These are phyloP conservation scores for Zelleria hepariella DNA, from an alignment of 2,888 invertebrate genomes.

Conservation along the genomic window DNA sequence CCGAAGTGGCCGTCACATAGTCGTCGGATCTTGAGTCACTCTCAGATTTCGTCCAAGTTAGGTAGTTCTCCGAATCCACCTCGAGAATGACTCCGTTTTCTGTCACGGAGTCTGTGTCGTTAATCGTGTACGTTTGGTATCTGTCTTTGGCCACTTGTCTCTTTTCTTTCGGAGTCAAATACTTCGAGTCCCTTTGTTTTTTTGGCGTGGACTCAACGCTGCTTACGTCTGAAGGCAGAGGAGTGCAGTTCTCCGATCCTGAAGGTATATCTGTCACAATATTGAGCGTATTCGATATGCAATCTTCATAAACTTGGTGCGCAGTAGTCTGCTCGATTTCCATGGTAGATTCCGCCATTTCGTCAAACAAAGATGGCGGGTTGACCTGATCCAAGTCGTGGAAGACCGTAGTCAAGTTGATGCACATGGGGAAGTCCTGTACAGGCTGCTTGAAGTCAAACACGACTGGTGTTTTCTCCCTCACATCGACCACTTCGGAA, in stretches of 20 bases:
- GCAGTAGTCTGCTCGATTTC: slow-evolving; percentile 63
- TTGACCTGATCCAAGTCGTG: slow-evolving; percentile 79
- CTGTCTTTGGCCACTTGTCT: slow-evolving; percentile 82
- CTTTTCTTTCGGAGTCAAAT: slow-evolving; percentile 83
- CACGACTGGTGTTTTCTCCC: slow-evolving; percentile 55
- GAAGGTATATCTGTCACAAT: slow-evolving; percentile 70
- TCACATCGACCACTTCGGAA: slow-evolving; percentile 80
- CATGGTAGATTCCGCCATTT: slow-evolving; percentile 75
- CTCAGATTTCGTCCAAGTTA: slow-evolving; percentile 61
- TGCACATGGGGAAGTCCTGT: slow-evolving; percentile 59
- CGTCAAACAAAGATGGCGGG: slow-evolving; percentile 80
- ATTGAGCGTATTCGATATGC: slow-evolving; percentile 64
- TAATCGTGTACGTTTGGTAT: slow-evolving; percentile 87
- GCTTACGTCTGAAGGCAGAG: slow-evolving; percentile 78
- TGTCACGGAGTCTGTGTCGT: slow-evolving; percentile 51
- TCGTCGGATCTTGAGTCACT: slow-evolving; percentile 50
- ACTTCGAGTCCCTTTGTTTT: slow-evolving; percentile 61
- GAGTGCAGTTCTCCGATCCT: slow-evolving; percentile 71
- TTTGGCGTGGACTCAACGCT: slow-evolving; percentile 85
- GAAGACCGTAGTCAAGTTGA: slow-evolving; percentile 51
- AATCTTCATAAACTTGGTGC: slow-evolving; percentile 75
- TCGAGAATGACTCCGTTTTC: slow-evolving; percentile 39
- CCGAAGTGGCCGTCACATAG: slow-evolving; percentile 43
- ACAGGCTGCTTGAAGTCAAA: slow-evolving; percentile 73
- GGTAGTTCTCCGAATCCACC: slow-evolving; percentile 30